Evolutionary conservation across 2,797 vertebrate species (phyloP).

Genomic region (Aphelocoma californica): DNA sequence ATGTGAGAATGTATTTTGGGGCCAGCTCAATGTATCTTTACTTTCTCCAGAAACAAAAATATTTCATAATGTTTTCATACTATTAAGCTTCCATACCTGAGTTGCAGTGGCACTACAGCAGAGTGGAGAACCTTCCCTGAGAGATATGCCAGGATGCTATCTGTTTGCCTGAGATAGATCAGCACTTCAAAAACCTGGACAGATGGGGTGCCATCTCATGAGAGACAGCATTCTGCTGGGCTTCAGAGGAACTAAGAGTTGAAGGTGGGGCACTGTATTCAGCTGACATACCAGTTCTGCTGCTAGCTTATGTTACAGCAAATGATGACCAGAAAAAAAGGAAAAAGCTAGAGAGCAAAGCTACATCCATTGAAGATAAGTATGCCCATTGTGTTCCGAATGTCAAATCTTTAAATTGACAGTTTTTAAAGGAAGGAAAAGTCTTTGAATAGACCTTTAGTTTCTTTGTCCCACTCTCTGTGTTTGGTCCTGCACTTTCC

Average conservation of each 20-base stretch:
- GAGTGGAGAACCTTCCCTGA: neutral
- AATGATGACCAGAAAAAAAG: neutral
- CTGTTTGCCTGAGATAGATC: neutral
- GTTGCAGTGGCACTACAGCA: neutral
- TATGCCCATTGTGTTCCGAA: neutral
- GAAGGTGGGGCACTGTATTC: neutral
- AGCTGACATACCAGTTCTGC: neutral
- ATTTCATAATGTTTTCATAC: neutral
- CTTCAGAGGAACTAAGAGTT: slow-evolving; percentile 13
- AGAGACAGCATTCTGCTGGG: neutral
- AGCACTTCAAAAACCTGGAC: slow-evolving; percentile 28
- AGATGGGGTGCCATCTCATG: neutral
- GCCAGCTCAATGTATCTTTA: neutral
- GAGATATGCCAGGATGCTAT: neutral
- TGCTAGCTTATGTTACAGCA: neutral
- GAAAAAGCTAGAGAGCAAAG: neutral
- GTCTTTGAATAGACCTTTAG: neutral
- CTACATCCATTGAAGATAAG: neutral
- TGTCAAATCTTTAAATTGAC: neutral
- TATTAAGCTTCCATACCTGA: neutral
- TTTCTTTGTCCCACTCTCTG: neutral
- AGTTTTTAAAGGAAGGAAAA: neutral
- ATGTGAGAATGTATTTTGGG: neutral
- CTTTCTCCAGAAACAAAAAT: neutral
- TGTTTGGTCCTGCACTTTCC: neutral